These are phyloP conservation scores for Papilio elwesi DNA, from an alignment of 2,888 invertebrate species.

Conservation along the genomic window DNA sequence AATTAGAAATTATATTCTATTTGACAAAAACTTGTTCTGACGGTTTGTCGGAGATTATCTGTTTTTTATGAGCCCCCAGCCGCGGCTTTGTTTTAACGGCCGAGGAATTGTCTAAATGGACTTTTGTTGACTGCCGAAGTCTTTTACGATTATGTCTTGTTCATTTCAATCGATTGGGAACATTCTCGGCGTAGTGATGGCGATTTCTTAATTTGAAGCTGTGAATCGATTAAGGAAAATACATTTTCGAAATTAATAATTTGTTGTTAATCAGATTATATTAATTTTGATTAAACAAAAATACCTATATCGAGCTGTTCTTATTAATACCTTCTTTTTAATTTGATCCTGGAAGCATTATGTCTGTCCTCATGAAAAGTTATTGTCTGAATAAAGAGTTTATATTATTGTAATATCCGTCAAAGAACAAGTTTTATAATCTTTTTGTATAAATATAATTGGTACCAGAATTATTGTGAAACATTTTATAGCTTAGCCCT, in stretches of 20 bases:
- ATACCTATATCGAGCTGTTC: no score
- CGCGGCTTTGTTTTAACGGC: constrained; percentile 79
- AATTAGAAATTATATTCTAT: constrained; percentile 85
- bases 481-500: no score
- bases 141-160: constrained; percentile 75
- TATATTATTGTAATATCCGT: no score
- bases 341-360: background rate
- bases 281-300: no score
- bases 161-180: constrained; percentile 76
- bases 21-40: constrained; percentile 83
- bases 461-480: no score
- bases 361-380: no score
- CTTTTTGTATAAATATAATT: no score
- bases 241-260: constrained; percentile 14
- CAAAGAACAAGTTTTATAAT: no score
- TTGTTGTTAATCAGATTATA: background rate
- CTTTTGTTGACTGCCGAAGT: constrained; percentile 62
- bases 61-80: constrained; percentile 82
- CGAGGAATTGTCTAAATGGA: constrained; percentile 77
- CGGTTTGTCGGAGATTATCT: constrained; percentile 82
- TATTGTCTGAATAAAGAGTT: no score
- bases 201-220: constrained; percentile 38
- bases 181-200: constrained; percentile 51
- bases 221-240: constrained; percentile 20
- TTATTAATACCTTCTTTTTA: background rate